Percentiles rank a stretch among this genome's conserved stretches.
Conservation (phyloP, 2,113 vertebrate species). For the Pseudois nayaur region DNA sequence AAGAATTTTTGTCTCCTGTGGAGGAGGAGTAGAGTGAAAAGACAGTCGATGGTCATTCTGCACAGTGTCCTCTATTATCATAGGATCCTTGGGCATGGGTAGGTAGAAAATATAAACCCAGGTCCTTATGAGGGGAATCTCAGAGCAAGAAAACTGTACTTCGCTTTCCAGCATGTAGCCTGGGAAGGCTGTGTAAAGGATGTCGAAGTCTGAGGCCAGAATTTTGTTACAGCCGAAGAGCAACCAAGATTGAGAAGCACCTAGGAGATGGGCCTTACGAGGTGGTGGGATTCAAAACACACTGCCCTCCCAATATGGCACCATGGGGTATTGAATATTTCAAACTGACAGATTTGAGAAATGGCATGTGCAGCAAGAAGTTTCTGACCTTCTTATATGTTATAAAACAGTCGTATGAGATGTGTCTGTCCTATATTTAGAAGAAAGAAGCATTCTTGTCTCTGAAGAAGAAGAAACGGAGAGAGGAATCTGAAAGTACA, state of each 20-base stretch:
- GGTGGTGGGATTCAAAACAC: background rate
- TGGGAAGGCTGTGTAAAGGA: background rate
- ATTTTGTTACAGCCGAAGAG: background rate
- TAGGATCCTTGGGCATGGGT: background rate
- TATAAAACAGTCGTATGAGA: background rate
- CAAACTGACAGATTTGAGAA: background rate
- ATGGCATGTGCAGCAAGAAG: too few relatives aligned
- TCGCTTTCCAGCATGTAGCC: background rate
- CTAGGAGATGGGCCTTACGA: rapidly evolving
- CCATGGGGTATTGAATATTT: background rate
- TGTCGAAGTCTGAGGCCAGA: background rate
- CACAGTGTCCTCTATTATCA: background rate
- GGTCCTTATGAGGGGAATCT: background rate
- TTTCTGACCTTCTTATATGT: background rate
- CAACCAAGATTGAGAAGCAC: background rate
- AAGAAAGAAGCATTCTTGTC: background rate
- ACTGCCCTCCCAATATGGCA: rapidly evolving
- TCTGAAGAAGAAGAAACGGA: background rate
- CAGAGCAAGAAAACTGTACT: too few relatives aligned
- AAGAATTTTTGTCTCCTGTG: background rate
- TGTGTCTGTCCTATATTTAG: background rate
- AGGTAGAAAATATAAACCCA: background rate
- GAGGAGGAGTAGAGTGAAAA: background rate
- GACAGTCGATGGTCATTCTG: too few relatives aligned
- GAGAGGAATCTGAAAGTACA: background rate